Conservation (phyloP, 2,888 invertebrate genomes). For the Scaptomyza caliginosa region DNA sequence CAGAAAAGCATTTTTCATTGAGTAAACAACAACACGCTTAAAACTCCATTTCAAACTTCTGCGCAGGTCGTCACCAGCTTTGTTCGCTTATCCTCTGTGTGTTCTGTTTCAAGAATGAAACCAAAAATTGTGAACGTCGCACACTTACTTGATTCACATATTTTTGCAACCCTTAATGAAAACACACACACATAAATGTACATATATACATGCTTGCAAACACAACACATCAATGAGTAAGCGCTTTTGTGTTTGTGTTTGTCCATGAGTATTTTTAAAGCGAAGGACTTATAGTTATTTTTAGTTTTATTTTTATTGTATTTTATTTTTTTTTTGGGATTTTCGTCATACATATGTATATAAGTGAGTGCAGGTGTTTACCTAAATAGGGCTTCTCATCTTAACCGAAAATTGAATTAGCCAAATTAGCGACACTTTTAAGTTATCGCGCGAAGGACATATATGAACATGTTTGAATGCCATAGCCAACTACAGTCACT, state of each 20-base stretch:
- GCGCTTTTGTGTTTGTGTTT: not conserved
- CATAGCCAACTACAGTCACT: conserved; percentile 22
- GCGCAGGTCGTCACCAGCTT: conserved; percentile 69
- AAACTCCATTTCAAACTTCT: conserved; percentile 65
- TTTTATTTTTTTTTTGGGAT: too few species aligned
- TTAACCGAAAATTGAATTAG: conserved; percentile 67
- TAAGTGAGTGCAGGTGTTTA: conserved; percentile 39
- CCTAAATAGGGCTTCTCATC: conserved; percentile 58
- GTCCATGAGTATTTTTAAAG: conserved; percentile 55
- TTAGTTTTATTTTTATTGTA: conserved; percentile 43
- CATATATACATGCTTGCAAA: conserved; percentile 9
- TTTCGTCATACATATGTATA: conserved; percentile 19
- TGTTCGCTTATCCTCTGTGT: conserved; percentile 24
- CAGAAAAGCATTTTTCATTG: conserved; percentile 71
- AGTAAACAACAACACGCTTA: conserved; percentile 53
- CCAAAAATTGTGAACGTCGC: conserved; percentile 18
- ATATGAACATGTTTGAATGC: conserved; percentile 39
- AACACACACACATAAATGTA: conserved; percentile 7
- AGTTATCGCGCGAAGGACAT: conserved; percentile 51
- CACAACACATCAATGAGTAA: conserved; percentile 37
- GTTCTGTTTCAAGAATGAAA: conserved; percentile 53
- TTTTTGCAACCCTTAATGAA: conserved; percentile 45
- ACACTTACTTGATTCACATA: conserved; percentile 29
- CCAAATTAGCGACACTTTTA: conserved; percentile 74
- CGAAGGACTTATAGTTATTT: conserved; percentile 53